These are phyloP conservation scores for Eumeta japonica DNA, from an alignment of 1,140 invertebrate species.

Conservation along the genomic window DNA sequence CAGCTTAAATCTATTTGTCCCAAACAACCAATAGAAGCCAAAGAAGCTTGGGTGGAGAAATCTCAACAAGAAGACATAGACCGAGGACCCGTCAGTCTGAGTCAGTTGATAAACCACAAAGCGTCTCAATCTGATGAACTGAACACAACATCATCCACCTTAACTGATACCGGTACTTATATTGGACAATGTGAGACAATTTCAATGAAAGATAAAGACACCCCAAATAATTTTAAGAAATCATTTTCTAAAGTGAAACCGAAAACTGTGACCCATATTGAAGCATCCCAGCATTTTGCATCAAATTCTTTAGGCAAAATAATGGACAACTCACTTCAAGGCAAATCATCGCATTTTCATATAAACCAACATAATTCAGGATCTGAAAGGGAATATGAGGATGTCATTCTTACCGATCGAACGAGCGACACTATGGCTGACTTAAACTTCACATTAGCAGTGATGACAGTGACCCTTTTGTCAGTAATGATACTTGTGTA, in stretches of 20 bases:
- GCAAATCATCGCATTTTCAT: too few relatives aligned
- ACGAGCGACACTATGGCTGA: constrained; percentile 54
- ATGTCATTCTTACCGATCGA: constrained; percentile 43
- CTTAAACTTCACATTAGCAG: constrained; percentile 47
- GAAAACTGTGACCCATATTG: background rate
- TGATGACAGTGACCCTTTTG: constrained; percentile 14
- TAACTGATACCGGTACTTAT: constrained; percentile 41
- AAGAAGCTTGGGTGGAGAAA: constrained; percentile 38
- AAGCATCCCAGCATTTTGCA: background rate
- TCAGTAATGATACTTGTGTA: background rate
- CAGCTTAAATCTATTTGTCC: constrained; percentile 58
- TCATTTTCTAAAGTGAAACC: constrained; percentile 3
- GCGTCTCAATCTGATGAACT: constrained; percentile 12
- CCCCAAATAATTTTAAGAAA: constrained; percentile 33
- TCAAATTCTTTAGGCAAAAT: too few relatives aligned
- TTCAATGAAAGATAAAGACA: constrained; percentile 38
- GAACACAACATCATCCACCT: constrained; percentile 15
- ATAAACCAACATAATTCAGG: too few relatives aligned
- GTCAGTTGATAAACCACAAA: constrained; percentile 38
- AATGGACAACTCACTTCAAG: too few relatives aligned
- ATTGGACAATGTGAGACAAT: constrained; percentile 36
- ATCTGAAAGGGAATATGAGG: constrained; percentile 38
- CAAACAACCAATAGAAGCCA: constrained; percentile 33
- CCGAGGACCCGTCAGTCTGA: constrained; percentile 40
- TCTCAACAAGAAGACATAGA: constrained; percentile 13